A percentile compares a stretch with the other conserved stretches of the same genome.
phyloP scores from a whole-genome alignment of 2,888 invertebrate species.

The Spicauda simplicius region DNA sequence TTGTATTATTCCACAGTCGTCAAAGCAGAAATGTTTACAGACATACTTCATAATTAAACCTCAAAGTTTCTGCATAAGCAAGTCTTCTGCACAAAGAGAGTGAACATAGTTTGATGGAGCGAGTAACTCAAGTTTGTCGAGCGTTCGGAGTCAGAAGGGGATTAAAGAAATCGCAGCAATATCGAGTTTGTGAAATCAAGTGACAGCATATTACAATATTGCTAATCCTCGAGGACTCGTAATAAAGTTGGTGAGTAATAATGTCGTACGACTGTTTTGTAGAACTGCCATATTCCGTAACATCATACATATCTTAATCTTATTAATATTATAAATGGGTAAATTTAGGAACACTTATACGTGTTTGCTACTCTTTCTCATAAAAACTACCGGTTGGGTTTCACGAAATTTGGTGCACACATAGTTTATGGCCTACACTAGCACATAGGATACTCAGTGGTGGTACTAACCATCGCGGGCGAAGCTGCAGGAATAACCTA shows the following conservation, averaged over 20 bases:
- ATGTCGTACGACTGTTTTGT: background rate
- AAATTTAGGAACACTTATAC: too few species aligned
- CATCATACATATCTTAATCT: too few species aligned
- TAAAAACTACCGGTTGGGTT: too few species aligned
- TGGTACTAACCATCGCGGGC: too few species aligned
- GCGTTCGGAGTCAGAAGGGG: constrained; percentile 48
- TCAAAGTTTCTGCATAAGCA: background rate
- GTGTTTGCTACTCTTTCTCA: too few species aligned
- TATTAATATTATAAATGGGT: too few species aligned
- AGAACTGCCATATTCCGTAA: background rate
- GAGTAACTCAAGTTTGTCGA: constrained; percentile 56
- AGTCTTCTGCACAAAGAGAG: background rate
- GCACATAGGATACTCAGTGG: too few species aligned
- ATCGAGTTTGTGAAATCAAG: constrained; percentile 33
- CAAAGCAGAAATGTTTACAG: background rate
- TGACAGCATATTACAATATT: constrained; percentile 32
- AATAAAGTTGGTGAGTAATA: constrained; percentile 16
- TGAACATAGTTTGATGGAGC: constrained; percentile 40
- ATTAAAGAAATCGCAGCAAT: constrained; percentile 44
- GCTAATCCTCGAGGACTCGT: constrained; percentile 17
- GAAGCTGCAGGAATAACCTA: too few species aligned
- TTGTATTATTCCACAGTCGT: background rate
- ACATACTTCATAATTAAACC: background rate
- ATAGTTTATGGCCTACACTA: too few species aligned
- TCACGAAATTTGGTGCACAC: too few species aligned